Evolutionary conservation across 2,113 vertebrate genomes (phyloP).

Genomic region (Chloropsis hardwickii): DNA sequence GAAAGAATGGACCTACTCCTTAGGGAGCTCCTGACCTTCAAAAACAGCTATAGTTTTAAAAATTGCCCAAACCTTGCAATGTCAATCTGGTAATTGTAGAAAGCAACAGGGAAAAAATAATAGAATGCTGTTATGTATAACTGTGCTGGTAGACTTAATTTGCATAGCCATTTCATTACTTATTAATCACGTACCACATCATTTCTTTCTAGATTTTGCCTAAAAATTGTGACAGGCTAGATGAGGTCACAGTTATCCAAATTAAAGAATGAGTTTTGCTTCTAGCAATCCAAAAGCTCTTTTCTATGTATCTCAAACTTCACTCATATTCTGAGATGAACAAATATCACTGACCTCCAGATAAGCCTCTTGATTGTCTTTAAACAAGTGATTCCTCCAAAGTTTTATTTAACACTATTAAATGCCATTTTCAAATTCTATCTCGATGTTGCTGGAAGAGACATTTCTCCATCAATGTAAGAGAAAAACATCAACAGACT

Average conservation of each 20-base stretch:
- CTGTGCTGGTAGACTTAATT: background rate
- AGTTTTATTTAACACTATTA: background rate
- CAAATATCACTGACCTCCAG: background rate
- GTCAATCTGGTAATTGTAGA: background rate
- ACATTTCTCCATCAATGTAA: background rate
- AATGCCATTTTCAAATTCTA: background rate
- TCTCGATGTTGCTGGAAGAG: background rate
- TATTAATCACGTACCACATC: background rate
- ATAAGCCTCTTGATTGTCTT: background rate
- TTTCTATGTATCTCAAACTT: background rate
- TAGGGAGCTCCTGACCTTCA: background rate
- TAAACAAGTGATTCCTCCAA: background rate
- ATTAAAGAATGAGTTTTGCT: background rate
- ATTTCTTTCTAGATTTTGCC: background rate
- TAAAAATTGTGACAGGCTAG: background rate
- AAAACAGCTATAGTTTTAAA: background rate
- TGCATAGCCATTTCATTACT: background rate
- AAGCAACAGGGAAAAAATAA: background rate
- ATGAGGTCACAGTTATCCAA: background rate
- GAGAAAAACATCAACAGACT: background rate
- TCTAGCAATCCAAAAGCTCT: background rate
- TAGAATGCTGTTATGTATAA: background rate
- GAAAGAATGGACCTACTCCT: background rate
- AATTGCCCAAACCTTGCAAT: background rate
- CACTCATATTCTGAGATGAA: background rate